These are phyloP conservation scores for Drosophila insularis DNA, from an alignment of 1,140 invertebrate species.

Conservation along the genomic window DNA sequence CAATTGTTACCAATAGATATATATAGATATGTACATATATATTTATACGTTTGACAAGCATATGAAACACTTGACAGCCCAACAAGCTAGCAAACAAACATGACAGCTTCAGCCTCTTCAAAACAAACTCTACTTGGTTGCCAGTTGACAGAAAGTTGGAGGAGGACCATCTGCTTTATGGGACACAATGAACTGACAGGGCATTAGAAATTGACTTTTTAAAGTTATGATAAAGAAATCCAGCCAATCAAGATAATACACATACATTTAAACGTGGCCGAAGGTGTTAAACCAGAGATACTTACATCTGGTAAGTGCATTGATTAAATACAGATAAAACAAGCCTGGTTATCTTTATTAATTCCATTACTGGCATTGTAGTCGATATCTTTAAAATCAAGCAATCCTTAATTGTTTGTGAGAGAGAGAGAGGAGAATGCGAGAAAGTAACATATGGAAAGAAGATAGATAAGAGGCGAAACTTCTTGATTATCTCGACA, in stretches of 20 bases:
- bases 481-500: slow-evolving; percentile 5
- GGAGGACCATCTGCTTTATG: not conserved
- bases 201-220: slow-evolving; percentile 37
- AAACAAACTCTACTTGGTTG: slow-evolving; percentile 5
- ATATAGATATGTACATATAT: slow-evolving; percentile 20
- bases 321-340: no score
- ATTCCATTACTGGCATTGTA: not conserved
- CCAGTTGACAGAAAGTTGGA: not conserved
- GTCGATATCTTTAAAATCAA: not conserved
- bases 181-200: slow-evolving; percentile 9
- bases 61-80: slow-evolving; percentile 55
- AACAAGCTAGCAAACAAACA: slow-evolving; percentile 67
- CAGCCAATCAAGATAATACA: no score
- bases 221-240: no score
- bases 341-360: no score
- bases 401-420: no score
- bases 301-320: no score
- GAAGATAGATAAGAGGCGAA: not conserved
- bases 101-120: slow-evolving; percentile 53
- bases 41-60: slow-evolving; percentile 47
- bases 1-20: slow-evolving; percentile 58
- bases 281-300: no score
- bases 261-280: no score
- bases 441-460: no score
- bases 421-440: not conserved